Percentiles rank a stretch among this genome's conserved stretches.
These are phyloP conservation scores for Metaphire vulgaris DNA, from an alignment of 1,140 invertebrate genomes.

Conservation along the genomic window DNA sequence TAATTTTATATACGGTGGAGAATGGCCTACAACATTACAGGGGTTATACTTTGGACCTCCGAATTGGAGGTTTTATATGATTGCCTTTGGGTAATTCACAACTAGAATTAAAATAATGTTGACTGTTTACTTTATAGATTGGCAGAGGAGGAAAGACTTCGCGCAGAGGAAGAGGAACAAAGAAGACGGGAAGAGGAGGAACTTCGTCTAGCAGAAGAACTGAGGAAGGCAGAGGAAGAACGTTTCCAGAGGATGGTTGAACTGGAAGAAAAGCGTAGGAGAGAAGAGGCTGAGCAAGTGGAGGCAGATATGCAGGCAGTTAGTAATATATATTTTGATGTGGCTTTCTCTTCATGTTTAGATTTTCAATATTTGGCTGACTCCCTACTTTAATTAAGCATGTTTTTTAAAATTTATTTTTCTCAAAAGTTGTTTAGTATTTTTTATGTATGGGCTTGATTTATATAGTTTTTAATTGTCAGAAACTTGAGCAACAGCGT, in stretches of 20 bases:
- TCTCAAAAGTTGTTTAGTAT: too few relatives aligned
- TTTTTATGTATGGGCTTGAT: too few relatives aligned
- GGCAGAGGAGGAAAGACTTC: neutral
- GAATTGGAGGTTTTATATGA: too few relatives aligned
- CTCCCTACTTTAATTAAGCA: too few relatives aligned
- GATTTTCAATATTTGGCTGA: too few relatives aligned
- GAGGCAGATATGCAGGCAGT: neutral
- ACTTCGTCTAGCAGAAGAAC: neutral
- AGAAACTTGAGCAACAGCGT: neutral
- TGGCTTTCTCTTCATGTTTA: too few relatives aligned
- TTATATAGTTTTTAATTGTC: neutral
- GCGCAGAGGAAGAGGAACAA: neutral
- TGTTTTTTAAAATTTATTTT: too few relatives aligned
- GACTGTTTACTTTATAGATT: neutral
- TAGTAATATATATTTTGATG: neutral
- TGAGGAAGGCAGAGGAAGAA: neutral
- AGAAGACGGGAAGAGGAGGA: neutral
- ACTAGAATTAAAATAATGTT: too few relatives aligned
- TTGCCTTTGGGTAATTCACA: too few relatives aligned
- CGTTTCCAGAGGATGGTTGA: neutral
- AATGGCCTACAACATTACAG: too few relatives aligned
- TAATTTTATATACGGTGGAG: too few relatives aligned
- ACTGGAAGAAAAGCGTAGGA: neutral
- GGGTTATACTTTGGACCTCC: too few relatives aligned
- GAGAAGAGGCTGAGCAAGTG: neutral